Percentiles rank a stretch among this genome's conserved stretches.
These are phyloP conservation scores for Columbina picui DNA, from an alignment of 2,113 vertebrate genomes.

Conservation along the genomic window DNA sequence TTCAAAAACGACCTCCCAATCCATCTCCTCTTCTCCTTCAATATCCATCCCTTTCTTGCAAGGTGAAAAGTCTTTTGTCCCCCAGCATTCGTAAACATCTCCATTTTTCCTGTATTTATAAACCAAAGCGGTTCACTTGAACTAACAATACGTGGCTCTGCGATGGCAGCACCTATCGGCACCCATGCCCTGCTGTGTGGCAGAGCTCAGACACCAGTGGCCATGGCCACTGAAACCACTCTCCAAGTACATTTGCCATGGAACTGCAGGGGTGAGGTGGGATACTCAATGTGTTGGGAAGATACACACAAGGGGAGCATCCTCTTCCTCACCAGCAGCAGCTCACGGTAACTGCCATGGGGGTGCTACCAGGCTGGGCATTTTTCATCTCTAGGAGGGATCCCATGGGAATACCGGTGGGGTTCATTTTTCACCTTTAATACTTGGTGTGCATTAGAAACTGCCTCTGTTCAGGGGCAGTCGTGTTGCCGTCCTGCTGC, in stretches of 20 bases:
- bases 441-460: accelerated
- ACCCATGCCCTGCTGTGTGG: neutral
- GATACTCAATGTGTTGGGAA: neutral
- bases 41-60: neutral
- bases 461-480: neutral
- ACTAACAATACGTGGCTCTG: neutral
- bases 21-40: neutral
- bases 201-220: neutral
- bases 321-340: neutral
- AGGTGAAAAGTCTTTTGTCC: neutral
- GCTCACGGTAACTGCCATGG: accelerated
- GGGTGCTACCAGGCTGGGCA: accelerated
- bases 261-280: neutral
- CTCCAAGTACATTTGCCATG: neutral
- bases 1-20: neutral
- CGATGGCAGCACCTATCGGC: neutral
- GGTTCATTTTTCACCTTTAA: neutral
- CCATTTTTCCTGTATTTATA: neutral
- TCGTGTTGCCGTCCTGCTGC: neutral
- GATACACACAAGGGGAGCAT: accelerated
- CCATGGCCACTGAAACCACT: neutral
- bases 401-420: accelerated
- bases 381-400: too few relatives aligned
- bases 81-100: too few relatives aligned
- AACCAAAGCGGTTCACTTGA: neutral